These are phyloP conservation scores for Amyelois transitella DNA, from an alignment of 1,140 invertebrate species.

Conservation along the genomic window DNA sequence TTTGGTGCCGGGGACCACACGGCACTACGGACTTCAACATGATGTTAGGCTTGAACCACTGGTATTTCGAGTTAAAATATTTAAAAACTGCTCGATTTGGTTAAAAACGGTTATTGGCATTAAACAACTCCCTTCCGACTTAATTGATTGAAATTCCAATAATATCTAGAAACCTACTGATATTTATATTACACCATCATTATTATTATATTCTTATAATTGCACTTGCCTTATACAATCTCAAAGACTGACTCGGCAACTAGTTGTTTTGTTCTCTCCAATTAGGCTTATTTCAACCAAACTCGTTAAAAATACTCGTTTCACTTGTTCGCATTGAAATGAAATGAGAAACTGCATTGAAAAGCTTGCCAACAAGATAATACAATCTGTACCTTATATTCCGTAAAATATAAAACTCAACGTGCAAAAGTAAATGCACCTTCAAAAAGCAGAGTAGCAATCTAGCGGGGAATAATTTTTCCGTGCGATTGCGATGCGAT, in stretches of 20 bases:
- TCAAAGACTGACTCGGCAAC: not conserved
- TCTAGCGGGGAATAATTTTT: slow-evolving; percentile 64
- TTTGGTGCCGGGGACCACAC: too few species aligned
- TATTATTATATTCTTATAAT: too few species aligned
- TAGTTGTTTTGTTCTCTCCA: slow-evolving; percentile 8
- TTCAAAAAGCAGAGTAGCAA: slow-evolving; percentile 62
- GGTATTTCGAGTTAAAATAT: too few species aligned
- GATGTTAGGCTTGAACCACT: too few species aligned
- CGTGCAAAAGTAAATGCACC: slow-evolving; percentile 58
- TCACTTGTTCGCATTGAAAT: slow-evolving; percentile 37
- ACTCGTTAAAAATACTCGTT: slow-evolving; percentile 15
- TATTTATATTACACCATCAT: too few species aligned
- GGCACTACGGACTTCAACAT: too few species aligned
- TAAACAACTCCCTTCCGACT: too few species aligned
- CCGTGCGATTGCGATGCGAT: slow-evolving; percentile 65
- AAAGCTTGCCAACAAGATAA: slow-evolving; percentile 64
- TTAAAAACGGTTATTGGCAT: too few species aligned
- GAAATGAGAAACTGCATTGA: slow-evolving; percentile 51
- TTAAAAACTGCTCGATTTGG: too few species aligned
- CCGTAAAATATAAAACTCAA: slow-evolving; percentile 57
- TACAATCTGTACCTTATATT: slow-evolving; percentile 55
- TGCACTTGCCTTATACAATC: too few species aligned
- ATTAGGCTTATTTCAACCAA: slow-evolving; percentile 16
- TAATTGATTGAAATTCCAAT: too few species aligned
- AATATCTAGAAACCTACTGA: too few species aligned